Evolutionary conservation across 64 coral and sea anemone genomes (phyloP).

Genomic region (Actinia equina): DNA sequence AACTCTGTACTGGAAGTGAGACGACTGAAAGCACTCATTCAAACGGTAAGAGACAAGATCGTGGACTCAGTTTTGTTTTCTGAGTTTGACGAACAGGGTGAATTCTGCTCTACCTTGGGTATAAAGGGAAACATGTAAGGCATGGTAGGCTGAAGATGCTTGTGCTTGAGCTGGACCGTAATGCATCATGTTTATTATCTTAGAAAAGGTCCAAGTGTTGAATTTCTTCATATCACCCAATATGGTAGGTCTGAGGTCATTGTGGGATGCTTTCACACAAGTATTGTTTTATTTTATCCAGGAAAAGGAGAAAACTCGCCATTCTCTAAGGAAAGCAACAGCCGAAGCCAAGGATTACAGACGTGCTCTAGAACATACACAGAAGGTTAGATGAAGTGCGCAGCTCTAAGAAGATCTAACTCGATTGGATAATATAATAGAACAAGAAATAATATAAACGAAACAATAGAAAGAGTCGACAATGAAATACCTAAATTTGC

Average conservation of each 20-base stretch:
- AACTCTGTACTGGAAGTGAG: slow-evolving; percentile 21
- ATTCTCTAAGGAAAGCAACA: neutral
- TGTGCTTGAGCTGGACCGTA: too few relatives aligned
- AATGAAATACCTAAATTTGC: neutral
- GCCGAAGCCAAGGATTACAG: slow-evolving; percentile 6
- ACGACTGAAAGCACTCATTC: neutral
- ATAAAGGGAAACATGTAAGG: too few relatives aligned
- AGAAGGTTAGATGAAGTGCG: neutral
- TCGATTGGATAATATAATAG: too few relatives aligned
- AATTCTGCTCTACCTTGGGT: too few relatives aligned
- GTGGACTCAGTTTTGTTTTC: neutral
- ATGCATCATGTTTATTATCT: too few relatives aligned
- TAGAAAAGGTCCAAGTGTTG: too few relatives aligned
- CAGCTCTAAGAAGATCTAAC: too few relatives aligned
- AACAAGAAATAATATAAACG: too few relatives aligned
- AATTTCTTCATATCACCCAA: too few relatives aligned
- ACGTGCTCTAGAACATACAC: neutral
- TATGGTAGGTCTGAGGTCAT: too few relatives aligned
- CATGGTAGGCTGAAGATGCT: neutral
- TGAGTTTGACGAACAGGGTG: too few relatives aligned
- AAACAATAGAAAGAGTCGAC: too few relatives aligned
- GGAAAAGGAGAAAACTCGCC: neutral
- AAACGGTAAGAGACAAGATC: neutral
- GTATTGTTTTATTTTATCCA: neutral
- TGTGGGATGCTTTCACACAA: neutral